These are phyloP conservation scores for Sebastes schlegelii DNA, from an alignment of 2,113 vertebrate species.

Conservation along the genomic window DNA sequence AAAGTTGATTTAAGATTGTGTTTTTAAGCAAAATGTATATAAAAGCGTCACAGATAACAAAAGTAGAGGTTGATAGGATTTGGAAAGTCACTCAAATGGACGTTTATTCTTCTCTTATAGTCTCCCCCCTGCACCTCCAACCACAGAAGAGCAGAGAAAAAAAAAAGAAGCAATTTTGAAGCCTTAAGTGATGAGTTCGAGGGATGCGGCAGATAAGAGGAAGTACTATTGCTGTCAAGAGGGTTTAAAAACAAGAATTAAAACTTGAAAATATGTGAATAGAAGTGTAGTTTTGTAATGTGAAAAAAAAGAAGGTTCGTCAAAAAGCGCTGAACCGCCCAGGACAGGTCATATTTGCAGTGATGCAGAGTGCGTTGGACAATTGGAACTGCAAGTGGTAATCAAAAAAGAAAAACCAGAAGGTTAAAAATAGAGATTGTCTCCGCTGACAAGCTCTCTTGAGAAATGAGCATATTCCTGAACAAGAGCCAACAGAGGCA, in stretches of 20 bases:
- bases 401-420: slow-evolving; percentile 71
- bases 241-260: slow-evolving; percentile 82
- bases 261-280: slow-evolving; percentile 92
- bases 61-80: slow-evolving; percentile 73
- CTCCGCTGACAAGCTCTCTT: slow-evolving; percentile 72
- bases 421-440: slow-evolving; percentile 74
- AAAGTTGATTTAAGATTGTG: slow-evolving; percentile 77
- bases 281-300: slow-evolving; percentile 90
- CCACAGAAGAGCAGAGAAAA: slow-evolving; percentile 67
- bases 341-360: slow-evolving; percentile 84
- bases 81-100: slow-evolving; percentile 64
- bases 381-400: slow-evolving; percentile 85
- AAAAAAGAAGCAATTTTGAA: slow-evolving; percentile 78
- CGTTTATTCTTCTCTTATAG: slow-evolving; percentile 75
- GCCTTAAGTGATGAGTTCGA: slow-evolving; percentile 82
- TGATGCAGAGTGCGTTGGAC: slow-evolving; percentile 84
- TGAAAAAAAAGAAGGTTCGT: slow-evolving; percentile 87
- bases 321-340: slow-evolving; percentile 56
- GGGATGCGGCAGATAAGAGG: slow-evolving; percentile 70
- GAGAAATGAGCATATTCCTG: slow-evolving; percentile 82
- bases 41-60: slow-evolving; percentile 72
- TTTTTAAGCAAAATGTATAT: slow-evolving; percentile 82
- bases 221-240: slow-evolving; percentile 83
- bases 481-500: slow-evolving; percentile 86
- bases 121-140: slow-evolving; percentile 66